Percentiles rank a stretch among this genome's conserved stretches.
phyloP scores from a whole-genome alignment of 2,113 vertebrate species.

The Stictonetta naevosa region DNA sequence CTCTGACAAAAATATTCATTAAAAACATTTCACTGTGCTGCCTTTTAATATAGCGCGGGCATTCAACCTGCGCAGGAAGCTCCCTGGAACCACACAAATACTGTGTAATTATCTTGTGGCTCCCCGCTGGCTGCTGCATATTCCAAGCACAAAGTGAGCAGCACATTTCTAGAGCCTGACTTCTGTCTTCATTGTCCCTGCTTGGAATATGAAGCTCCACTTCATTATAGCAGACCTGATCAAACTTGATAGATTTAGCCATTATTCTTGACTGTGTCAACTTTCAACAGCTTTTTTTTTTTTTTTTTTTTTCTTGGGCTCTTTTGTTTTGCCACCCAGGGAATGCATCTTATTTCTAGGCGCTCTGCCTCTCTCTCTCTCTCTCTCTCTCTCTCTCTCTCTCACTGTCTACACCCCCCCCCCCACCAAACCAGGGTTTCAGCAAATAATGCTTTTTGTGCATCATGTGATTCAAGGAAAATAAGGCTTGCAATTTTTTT shows the following conservation, averaged over 20 bases:
- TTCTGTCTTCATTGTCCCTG: slow-evolving; percentile 89
- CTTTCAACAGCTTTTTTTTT: slow-evolving; percentile 76
- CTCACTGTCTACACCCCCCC: background rate
- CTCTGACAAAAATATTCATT: slow-evolving; percentile 92
- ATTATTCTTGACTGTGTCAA: slow-evolving; percentile 92
- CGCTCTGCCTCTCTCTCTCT: slow-evolving; percentile 64
- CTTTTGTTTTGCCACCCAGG: slow-evolving; percentile 87
- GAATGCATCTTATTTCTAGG: slow-evolving; percentile 83
- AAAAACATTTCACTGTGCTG: slow-evolving; percentile 91
- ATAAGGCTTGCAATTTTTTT: slow-evolving; percentile 82
- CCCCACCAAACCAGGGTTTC: slow-evolving; percentile 77
- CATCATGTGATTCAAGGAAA: slow-evolving; percentile 82
- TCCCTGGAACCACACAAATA: slow-evolving; percentile 92
- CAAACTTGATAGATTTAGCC: slow-evolving; percentile 94
- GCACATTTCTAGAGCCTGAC: slow-evolving; percentile 83
- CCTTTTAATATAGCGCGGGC: slow-evolving; percentile 86
- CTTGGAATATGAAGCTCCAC: slow-evolving; percentile 89
- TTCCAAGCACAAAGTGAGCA: slow-evolving; percentile 88
- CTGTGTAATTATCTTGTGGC: slow-evolving; percentile 91
- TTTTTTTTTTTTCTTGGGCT: slow-evolving; percentile 48
- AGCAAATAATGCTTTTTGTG: slow-evolving; percentile 81
- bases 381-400: background rate
- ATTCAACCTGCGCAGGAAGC: slow-evolving; percentile 88
- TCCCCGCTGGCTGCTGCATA: slow-evolving; percentile 90
- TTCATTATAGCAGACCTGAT: slow-evolving; percentile 93